Percentiles rank a stretch among this genome's conserved stretches.
These are phyloP conservation scores for Frieseomelitta varia DNA, from an alignment of 1,140 invertebrate genomes.

Conservation along the genomic window DNA sequence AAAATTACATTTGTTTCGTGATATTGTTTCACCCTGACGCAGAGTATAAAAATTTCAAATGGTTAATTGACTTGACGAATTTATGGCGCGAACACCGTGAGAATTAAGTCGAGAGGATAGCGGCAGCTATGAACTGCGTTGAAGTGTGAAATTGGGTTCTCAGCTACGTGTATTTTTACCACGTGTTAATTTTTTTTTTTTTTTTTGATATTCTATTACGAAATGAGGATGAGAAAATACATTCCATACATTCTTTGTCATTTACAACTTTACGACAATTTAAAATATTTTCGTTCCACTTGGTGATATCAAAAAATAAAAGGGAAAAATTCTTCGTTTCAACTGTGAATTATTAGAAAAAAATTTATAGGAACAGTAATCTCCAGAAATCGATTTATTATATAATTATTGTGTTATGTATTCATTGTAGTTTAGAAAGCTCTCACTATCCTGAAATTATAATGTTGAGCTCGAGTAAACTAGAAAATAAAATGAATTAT, in stretches of 20 bases:
- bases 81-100: neutral
- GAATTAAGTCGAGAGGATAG: neutral
- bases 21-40: neutral
- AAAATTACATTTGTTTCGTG: neutral
- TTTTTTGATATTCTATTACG: neutral
- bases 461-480: neutral
- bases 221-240: neutral
- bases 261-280: neutral
- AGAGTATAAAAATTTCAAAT: neutral
- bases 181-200: neutral
- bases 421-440: neutral
- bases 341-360: neutral
- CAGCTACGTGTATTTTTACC: neutral
- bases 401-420: neutral
- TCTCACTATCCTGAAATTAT: neutral
- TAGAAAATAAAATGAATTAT: neutral
- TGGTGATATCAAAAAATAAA: neutral
- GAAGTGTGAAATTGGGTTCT: neutral
- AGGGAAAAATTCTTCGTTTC: neutral
- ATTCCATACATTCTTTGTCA: neutral
- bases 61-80: conserved; percentile 15
- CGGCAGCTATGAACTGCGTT: neutral
- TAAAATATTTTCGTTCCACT: neutral
- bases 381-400: too few species aligned
- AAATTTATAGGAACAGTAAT: too few species aligned